Evolutionary conservation across 2,797 vertebrate genomes (phyloP), one percentile per base, ranked within the genome.

Genomic region (Gymnoscopelus microlampas): DNA sequence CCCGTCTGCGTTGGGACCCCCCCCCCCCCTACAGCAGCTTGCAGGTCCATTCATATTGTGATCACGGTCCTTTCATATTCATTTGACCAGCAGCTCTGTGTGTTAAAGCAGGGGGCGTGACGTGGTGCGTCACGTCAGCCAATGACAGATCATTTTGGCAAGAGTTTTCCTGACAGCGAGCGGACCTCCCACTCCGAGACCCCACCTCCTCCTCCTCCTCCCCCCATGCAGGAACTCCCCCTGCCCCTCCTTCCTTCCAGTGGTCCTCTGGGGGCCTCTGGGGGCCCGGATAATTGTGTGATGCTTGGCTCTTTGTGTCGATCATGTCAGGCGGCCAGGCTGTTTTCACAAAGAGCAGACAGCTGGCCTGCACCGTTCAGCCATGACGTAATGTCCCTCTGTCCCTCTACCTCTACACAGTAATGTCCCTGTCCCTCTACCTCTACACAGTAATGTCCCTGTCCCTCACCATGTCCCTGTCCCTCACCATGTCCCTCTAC

Each of bases 301-400:
- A 88, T 88, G 78, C 72, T 87, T 87, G 75, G 85, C 82, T 84
- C 78, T 88, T 92, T 94, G 89, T 92, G 80, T 53, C 82, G 84
- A 85, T 87, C 85, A 87, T 76, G 78, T 88, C 84, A 87, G 87
- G 80, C 77, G 78, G 68, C 71, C 65, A 70, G 83, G 68, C 81
- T 87, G 85, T 88, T 91, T 86, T 83, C 80, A 90, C 89, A 92
- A 90, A 92, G 87, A 68, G 11, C 84, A 80, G 87, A 92, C 90
- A 92, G 80, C 74, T 82, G 71, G 70, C 77, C 77, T 86, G 80
- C 80, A 79, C 78, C 80, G 90, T 88, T 92, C 78, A 88, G 51
- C 70, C 57, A 70, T 92, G 90, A 92, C 77, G 81, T 91, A 87
- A 92, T 87, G 86, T 83, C 79, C 82, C 19, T 66, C 81, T 29